Conservation (phyloP, 2,113 vertebrate species). For the Amia ocellicauda region DNA sequence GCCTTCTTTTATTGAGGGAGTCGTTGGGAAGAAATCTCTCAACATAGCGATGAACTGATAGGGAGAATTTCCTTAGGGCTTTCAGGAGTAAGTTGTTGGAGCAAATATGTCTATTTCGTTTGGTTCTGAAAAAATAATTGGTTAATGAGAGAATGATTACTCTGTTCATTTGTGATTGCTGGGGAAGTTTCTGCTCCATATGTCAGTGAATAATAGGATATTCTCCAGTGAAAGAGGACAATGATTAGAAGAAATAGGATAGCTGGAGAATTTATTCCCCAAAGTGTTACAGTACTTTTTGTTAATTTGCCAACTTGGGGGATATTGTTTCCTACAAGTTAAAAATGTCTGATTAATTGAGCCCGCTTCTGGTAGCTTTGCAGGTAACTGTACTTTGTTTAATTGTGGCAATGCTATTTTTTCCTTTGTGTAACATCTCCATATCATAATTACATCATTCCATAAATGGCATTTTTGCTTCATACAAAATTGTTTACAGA, state of each 20-base stretch:
- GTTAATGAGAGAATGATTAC: constrained; percentile 73
- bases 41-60: constrained; percentile 34
- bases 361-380: constrained; percentile 45
- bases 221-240: constrained; percentile 60
- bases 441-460: no score
- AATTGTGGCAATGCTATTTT: constrained; percentile 2
- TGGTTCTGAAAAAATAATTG: constrained; percentile 65
- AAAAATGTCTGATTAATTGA: constrained; percentile 47
- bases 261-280: constrained; percentile 67
- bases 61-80: constrained; percentile 52
- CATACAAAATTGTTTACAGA: no score
- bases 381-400: constrained; percentile 40
- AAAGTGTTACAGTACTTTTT: constrained; percentile 54
- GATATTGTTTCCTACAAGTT: constrained; percentile 54
- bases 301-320: constrained; percentile 56
- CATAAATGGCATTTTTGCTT: no score
- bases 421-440: no score
- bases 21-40: constrained; percentile 46
- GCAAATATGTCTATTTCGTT: constrained; percentile 60
- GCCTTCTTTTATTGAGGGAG: constrained; percentile 44
- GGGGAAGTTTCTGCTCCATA: constrained; percentile 68
- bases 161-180: constrained; percentile 71
- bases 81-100: constrained; percentile 65
- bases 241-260: constrained; percentile 75
- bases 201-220: constrained; percentile 67